Base-by-base conservation (phyloP, 2,797 vertebrate genomes). In the Crocodylus rhombifer region DNA sequence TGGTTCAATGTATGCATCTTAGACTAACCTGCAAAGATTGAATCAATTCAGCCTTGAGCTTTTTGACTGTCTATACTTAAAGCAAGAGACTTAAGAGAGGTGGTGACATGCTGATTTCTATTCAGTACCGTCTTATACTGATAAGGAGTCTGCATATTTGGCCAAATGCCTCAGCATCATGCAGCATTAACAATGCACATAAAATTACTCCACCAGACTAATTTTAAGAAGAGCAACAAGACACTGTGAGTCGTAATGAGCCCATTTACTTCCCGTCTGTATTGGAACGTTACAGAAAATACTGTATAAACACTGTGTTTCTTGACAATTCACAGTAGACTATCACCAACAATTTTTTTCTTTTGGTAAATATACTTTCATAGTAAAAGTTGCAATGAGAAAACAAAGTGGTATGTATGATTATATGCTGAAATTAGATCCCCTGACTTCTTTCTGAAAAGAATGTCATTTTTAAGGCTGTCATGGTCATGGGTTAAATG, bases 401-500 rank as follows among this genome's bases (percentile, higher is more conserved):
- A 84, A 88, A 71, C 77, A 36, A 92, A 88, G 91, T 86, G 82
- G 58, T 42, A 89, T 42, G 64, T 84, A n/a, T 80, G 74, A 92
- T 77, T 3, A 87, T 75, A 88, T 81, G 62, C 20, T 60, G 56
- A 67, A 95, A 93, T 87, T 79, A 87, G 79, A 82, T 13, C 15
- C n/a, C 18, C 65, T 18, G 30, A 30, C 17, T 11, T 26, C 18
- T 26, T 83, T 60, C 87, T 83, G 77, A 28, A 88, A n/a, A 84
- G 16, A 91, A 84, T 25, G 56, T n/a, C 82, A 80, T 93, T 92
- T 83, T 81, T 67, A 67, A 89, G 86, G 62, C 8, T 71, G 87
- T 94, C 69, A 65, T 1, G 2, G 57, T 85, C 80, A 86, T 4
- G 21, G 61, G 20, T 28, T 92, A 14, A n/a, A 64, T 88, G 60